A percentile compares a stretch with the other conserved stretches of the same genome.
Evolutionary conservation across 2,113 vertebrate species (phyloP).

Genomic region (Alligator mississippiensis): DNA sequence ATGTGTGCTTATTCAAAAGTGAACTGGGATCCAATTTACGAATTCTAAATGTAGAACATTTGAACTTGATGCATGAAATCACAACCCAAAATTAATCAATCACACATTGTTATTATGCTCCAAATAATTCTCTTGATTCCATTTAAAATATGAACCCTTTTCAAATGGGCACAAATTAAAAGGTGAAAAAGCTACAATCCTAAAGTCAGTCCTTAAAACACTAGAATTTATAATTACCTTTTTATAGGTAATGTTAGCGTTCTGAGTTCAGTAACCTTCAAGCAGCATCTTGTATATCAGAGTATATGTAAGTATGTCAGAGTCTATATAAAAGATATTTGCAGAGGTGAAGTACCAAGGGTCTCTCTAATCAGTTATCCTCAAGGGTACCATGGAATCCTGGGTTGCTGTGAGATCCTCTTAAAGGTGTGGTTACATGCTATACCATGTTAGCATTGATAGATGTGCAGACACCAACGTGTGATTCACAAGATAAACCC

Average conservation of each 20-base stretch:
- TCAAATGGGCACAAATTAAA: background rate
- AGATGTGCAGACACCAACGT: no score
- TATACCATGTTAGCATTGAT: no score
- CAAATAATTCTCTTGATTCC: background rate
- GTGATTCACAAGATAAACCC: no score
- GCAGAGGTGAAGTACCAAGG: no score
- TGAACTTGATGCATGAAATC: background rate
- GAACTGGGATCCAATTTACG: background rate
- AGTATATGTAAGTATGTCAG: no score
- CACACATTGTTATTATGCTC: background rate
- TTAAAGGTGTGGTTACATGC: no score
- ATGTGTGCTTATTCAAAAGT: constrained; percentile 39
- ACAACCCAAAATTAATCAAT: background rate
- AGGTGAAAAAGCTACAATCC: background rate
- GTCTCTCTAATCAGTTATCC: no score
- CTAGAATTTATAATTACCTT: background rate
- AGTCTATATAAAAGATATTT: no score
- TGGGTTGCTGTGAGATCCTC: no score
- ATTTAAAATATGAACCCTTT: background rate
- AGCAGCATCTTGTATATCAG: background rate
- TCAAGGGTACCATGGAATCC: no score
- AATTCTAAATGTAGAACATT: background rate
- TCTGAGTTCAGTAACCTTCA: background rate
- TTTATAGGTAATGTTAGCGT: background rate
- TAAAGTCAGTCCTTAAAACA: background rate